Conservation (phyloP, 1,140 invertebrate genomes). For the Cardiocondyla obscurior region DNA sequence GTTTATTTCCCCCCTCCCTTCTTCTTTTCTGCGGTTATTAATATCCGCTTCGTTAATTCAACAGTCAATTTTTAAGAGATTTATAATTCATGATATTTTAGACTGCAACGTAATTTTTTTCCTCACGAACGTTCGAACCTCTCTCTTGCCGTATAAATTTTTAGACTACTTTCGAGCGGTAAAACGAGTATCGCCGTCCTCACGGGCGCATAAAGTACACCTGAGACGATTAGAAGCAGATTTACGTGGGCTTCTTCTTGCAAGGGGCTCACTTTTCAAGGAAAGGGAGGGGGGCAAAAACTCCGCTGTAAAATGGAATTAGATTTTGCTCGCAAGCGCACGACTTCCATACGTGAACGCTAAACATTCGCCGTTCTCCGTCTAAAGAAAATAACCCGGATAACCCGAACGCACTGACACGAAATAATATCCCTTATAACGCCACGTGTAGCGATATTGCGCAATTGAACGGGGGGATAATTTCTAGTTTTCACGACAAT, state of each 20-base stretch:
- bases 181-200: constrained; percentile 38
- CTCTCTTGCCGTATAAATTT: neutral
- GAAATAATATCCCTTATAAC: neutral
- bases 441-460: constrained; percentile 24
- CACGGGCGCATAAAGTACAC: constrained; percentile 29
- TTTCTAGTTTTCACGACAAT: constrained; percentile 23
- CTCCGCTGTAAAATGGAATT: constrained; percentile 57
- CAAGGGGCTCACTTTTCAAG: constrained; percentile 43
- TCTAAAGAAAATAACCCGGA: neutral
- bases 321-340: constrained; percentile 60
- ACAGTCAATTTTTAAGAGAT: neutral
- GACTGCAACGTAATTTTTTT: neutral
- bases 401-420: constrained; percentile 18
- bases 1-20: too few species aligned
- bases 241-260: constrained; percentile 40
- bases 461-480: constrained; percentile 36
- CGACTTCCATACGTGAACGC: constrained; percentile 24
- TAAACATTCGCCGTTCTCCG: neutral
- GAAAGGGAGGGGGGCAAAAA: constrained; percentile 4
- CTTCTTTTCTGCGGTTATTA: neutral
- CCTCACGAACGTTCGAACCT: neutral
- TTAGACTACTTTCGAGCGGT: neutral
- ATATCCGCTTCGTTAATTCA: neutral
- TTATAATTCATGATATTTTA: neutral
- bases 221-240: constrained; percentile 35